Conservation (phyloP, 2,888 invertebrate genomes). For the Megaustenia siamemsis region DNA sequence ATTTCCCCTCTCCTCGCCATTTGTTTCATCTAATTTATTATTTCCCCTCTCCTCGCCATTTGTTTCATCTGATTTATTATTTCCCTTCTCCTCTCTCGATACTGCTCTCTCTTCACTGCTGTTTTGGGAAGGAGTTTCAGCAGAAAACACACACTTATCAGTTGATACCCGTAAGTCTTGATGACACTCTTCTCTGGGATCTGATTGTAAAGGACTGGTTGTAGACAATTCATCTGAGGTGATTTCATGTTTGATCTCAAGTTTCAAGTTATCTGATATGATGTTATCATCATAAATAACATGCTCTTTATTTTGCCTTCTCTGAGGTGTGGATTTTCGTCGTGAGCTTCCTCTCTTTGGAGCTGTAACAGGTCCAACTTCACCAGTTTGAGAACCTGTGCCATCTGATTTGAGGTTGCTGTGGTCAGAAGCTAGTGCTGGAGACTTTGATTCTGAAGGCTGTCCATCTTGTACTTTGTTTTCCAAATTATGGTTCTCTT, state of each 20-base stretch:
- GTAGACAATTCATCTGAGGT: neutral
- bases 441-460: neutral
- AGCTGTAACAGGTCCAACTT: neutral
- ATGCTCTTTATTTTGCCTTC: slow-evolving; percentile 43
- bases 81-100: too few relatives aligned
- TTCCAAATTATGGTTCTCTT: neutral
- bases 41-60: neutral
- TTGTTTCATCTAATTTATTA: neutral
- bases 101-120: too few relatives aligned
- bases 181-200: neutral
- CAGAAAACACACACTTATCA: neutral
- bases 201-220: neutral
- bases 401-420: neutral
- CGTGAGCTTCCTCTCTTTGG: slow-evolving; percentile 48
- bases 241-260: neutral
- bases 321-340: slow-evolving; percentile 50
- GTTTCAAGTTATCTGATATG: neutral
- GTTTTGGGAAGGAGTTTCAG: neutral
- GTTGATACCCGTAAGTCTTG: neutral
- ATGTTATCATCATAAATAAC: slow-evolving; percentile 6
- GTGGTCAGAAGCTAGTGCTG: neutral
- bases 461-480: neutral
- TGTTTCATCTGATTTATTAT: neutral
- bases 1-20: neutral
- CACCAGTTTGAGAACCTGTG: neutral